Percentiles rank a stretch among this genome's conserved stretches.
These are phyloP conservation scores for Solea solea DNA, from an alignment of 2,113 vertebrate genomes.

Conservation along the genomic window DNA sequence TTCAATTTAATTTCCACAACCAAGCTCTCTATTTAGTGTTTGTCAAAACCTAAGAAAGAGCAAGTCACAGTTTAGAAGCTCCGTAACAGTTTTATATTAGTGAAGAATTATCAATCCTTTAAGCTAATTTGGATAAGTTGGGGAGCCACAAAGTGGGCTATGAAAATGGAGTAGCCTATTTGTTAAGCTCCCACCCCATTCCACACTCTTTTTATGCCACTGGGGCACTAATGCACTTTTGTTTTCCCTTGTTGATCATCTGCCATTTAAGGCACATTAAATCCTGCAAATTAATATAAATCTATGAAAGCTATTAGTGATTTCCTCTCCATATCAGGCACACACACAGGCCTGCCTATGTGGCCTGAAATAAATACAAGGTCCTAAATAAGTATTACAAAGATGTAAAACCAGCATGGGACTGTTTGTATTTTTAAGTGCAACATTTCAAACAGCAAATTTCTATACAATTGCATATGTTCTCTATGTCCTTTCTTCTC, in stretches of 20 bases:
- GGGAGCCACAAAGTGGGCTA: slow-evolving; percentile 82
- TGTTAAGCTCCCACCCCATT: slow-evolving; percentile 79
- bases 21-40: slow-evolving; percentile 82
- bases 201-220: slow-evolving; percentile 80
- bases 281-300: slow-evolving; percentile 85
- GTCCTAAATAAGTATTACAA: slow-evolving; percentile 34
- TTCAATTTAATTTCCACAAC: slow-evolving; percentile 87
- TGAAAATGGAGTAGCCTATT: slow-evolving; percentile 78
- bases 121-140: slow-evolving; percentile 88
- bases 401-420: not conserved
- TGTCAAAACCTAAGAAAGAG: slow-evolving; percentile 80
- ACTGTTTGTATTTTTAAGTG: not conserved
- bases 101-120: slow-evolving; percentile 88
- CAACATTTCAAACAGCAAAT: not conserved
- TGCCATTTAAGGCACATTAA: slow-evolving; percentile 81
- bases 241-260: slow-evolving; percentile 81
- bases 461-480: not conserved
- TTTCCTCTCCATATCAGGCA: slow-evolving; percentile 48
- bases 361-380: slow-evolving; percentile 19
- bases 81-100: slow-evolving; percentile 86
- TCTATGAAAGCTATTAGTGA: slow-evolving; percentile 79
- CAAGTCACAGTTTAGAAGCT: slow-evolving; percentile 85
- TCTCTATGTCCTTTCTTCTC: not conserved
- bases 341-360: slow-evolving; percentile 36
- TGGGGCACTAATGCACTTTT: slow-evolving; percentile 81